Evolutionary conservation across 2,797 vertebrate species (phyloP).

Genomic region (Alfaro cultratus): DNA sequence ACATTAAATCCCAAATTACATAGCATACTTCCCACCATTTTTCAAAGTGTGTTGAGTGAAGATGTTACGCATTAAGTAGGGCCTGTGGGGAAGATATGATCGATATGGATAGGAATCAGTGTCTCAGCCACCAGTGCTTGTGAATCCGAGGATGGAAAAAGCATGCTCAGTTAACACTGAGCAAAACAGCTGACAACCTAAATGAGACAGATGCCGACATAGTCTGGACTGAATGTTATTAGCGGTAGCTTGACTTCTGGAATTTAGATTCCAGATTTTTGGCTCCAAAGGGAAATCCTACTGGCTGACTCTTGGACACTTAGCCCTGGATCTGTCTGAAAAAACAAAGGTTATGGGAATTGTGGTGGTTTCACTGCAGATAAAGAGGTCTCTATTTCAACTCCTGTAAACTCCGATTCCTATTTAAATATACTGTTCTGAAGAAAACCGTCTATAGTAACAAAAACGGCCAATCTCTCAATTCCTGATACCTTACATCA

Average conservation of each 20-base stretch:
- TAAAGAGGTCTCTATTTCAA: slow-evolving; percentile 71
- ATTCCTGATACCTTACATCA: background rate
- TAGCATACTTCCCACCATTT: background rate
- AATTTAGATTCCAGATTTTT: background rate
- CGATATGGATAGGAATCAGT: background rate
- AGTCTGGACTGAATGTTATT: background rate
- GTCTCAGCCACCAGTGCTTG: background rate
- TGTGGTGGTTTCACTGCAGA: slow-evolving; percentile 50
- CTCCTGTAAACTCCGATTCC: background rate
- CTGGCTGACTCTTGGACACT: background rate
- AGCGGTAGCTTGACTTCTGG: background rate
- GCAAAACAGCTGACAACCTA: background rate
- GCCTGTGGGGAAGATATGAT: background rate
- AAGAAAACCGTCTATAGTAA: background rate
- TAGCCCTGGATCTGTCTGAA: background rate
- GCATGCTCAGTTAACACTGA: background rate
- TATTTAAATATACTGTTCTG: background rate
- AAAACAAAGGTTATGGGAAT: background rate
- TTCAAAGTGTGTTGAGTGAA: background rate
- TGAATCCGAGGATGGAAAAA: background rate
- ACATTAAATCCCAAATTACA: slow-evolving; percentile 29
- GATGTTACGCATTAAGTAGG: background rate
- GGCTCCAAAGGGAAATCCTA: background rate
- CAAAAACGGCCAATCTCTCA: background rate
- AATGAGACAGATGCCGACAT: background rate